These are phyloP conservation scores for Odontothrips loti DNA, from an alignment of 2,888 invertebrate genomes.

Conservation along the genomic window DNA sequence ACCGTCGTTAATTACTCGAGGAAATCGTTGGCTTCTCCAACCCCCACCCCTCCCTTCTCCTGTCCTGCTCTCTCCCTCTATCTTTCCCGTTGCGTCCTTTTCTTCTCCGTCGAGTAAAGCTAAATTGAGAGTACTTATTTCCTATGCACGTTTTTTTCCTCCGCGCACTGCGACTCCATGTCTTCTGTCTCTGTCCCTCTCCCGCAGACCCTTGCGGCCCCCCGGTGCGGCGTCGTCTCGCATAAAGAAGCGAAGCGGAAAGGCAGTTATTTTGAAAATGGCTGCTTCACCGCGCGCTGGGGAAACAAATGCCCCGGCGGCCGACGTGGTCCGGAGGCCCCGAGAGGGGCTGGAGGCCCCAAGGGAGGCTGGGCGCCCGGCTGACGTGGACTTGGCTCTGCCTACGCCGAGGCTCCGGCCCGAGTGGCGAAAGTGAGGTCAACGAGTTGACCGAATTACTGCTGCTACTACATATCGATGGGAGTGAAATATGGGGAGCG, in stretches of 20 bases:
- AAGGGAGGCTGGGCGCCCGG: background rate
- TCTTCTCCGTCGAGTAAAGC: too few species aligned
- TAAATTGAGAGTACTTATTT: too few species aligned
- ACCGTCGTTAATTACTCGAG: constrained; percentile 19
- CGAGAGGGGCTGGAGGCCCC: background rate
- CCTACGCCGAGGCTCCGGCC: background rate
- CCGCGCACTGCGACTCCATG: too few species aligned
- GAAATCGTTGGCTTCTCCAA: background rate
- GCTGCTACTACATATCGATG: too few species aligned
- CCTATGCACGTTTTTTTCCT: too few species aligned
- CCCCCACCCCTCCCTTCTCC: background rate
- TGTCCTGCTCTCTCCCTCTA: background rate
- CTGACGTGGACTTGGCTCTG: background rate
- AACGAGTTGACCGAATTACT: background rate
- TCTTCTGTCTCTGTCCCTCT: too few species aligned
- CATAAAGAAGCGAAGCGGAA: background rate
- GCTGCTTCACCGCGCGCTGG: background rate
- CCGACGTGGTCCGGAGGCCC: background rate
- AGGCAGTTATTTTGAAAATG: background rate
- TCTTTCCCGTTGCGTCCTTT: background rate
- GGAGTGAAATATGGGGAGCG: too few species aligned
- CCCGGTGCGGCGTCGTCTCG: background rate
- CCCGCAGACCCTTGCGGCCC: background rate
- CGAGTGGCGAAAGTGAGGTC: background rate
- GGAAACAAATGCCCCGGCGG: background rate